Evolutionary conservation across 2,888 invertebrate species (phyloP).

Genomic region (Oeneis ivallda): DNA sequence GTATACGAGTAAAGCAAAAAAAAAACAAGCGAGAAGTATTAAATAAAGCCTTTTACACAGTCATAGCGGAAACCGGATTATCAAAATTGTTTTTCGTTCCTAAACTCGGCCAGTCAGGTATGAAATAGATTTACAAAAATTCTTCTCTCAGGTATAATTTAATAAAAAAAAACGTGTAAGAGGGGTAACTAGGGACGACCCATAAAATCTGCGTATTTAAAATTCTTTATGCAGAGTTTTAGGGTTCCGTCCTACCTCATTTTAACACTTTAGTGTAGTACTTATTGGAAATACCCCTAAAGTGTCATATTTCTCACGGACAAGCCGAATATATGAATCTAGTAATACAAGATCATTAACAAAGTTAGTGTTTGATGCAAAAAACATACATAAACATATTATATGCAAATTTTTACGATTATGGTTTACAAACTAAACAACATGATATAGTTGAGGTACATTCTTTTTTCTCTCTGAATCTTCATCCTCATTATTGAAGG

Average conservation of each 20-base stretch:
- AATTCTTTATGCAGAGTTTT: conserved; percentile 7
- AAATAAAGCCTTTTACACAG: not conserved
- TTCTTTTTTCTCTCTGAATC: too few relatives aligned
- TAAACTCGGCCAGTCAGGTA: not conserved
- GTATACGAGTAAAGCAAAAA: not conserved
- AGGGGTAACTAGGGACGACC: conserved; percentile 7
- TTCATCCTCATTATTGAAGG: too few relatives aligned
- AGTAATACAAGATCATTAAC: too few relatives aligned
- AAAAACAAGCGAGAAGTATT: not conserved
- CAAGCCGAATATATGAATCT: too few relatives aligned
- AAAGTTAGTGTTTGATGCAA: too few relatives aligned
- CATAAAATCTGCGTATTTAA: conserved; percentile 15
- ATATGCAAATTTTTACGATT: too few relatives aligned
- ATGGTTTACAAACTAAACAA: too few relatives aligned
- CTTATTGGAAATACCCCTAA: too few relatives aligned
- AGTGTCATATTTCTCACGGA: too few relatives aligned
- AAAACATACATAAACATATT: too few relatives aligned
- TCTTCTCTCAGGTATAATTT: not conserved
- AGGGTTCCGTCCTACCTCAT: not conserved
- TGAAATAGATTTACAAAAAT: not conserved
- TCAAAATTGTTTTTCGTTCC: not conserved
- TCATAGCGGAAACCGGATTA: not conserved
- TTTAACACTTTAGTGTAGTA: too few relatives aligned
- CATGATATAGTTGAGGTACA: too few relatives aligned
- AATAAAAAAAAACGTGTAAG: not conserved